These are phyloP conservation scores for Lucilia cuprina DNA, from an alignment of 1,140 invertebrate species.

Conservation along the genomic window DNA sequence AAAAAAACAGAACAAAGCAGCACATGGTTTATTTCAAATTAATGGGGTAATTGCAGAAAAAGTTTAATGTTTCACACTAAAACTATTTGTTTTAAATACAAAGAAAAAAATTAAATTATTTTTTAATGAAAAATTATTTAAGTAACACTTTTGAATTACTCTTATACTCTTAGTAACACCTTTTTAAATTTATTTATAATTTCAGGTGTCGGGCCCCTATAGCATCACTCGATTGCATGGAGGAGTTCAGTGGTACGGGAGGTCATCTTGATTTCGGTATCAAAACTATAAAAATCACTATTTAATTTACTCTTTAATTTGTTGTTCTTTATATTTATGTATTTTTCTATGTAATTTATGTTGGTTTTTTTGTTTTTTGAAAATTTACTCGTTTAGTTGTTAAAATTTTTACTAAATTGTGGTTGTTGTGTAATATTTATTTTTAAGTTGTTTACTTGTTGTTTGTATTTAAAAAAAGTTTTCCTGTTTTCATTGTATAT, in stretches of 20 bases:
- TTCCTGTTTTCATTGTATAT: not conserved
- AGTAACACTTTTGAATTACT: no score
- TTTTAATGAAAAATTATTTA: no score
- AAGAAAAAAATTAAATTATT: no score
- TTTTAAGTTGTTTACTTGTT: not conserved
- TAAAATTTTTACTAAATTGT: not conserved
- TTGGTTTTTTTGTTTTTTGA: not conserved
- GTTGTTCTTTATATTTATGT: slow-evolving; percentile 44
- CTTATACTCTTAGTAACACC: no score
- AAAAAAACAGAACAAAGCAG: not conserved
- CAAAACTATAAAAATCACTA: slow-evolving; percentile 61
- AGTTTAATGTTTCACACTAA: not conserved
- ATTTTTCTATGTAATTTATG: slow-evolving; percentile 33
- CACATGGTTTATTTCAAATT: not conserved
- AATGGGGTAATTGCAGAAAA: not conserved
- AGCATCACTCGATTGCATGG: slow-evolving; percentile 91
- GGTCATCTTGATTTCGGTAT: slow-evolving; percentile 65
- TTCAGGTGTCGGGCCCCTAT: slow-evolving; percentile 86
- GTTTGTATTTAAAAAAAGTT: not conserved
- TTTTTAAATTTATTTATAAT: slow-evolving; percentile 45
- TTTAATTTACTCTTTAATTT: slow-evolving; percentile 35
- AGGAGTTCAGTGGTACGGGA: slow-evolving; percentile 80
- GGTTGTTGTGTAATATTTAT: not conserved
- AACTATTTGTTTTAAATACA: no score
- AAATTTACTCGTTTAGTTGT: not conserved